A percentile compares a stretch with the other conserved stretches of the same genome.
phyloP scores from a whole-genome alignment of 2,888 invertebrate species.

The Aporophyla lueneburgensis region DNA sequence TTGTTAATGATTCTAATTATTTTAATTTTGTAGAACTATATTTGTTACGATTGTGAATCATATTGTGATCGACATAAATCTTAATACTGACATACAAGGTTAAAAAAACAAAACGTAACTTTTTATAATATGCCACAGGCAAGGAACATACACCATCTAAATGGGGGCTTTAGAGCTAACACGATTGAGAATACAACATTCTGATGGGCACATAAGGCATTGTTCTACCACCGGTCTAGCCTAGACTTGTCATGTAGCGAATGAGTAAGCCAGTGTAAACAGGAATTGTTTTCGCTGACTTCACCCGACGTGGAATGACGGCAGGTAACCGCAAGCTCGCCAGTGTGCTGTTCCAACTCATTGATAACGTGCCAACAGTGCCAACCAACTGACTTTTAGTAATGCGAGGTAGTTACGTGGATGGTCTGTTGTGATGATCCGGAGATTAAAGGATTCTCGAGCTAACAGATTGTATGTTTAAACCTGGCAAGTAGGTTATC shows the following conservation, averaged over 20 bases:
- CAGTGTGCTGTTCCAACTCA: constrained; percentile 8
- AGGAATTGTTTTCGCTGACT: constrained; percentile 40
- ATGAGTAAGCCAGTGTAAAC: constrained; percentile 5
- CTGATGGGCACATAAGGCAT: background rate
- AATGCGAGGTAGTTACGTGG: constrained; percentile 29
- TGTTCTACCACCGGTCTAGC: background rate
- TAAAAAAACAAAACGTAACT: too few relatives aligned
- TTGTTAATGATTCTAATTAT: too few relatives aligned
- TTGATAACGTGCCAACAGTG: constrained; percentile 48
- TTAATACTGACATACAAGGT: too few relatives aligned
- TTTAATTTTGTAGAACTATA: too few relatives aligned
- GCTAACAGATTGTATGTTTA: constrained; percentile 12
- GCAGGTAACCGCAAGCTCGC: constrained; percentile 45
- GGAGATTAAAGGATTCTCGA: constrained; percentile 22
- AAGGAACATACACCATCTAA: background rate
- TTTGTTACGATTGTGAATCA: too few relatives aligned
- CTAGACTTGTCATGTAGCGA: constrained; percentile 9
- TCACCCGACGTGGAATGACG: constrained; percentile 29
- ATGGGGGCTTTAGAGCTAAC: background rate
- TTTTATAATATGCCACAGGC: too few relatives aligned
- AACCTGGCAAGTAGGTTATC: constrained; percentile 11
- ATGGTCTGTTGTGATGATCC: constrained; percentile 10
- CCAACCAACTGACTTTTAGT: constrained; percentile 32
- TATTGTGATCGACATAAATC: too few relatives aligned
- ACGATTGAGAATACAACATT: background rate